Evolutionary conservation across 2,113 vertebrate genomes (phyloP).

Genomic region (Epinephelus lanceolatus): DNA sequence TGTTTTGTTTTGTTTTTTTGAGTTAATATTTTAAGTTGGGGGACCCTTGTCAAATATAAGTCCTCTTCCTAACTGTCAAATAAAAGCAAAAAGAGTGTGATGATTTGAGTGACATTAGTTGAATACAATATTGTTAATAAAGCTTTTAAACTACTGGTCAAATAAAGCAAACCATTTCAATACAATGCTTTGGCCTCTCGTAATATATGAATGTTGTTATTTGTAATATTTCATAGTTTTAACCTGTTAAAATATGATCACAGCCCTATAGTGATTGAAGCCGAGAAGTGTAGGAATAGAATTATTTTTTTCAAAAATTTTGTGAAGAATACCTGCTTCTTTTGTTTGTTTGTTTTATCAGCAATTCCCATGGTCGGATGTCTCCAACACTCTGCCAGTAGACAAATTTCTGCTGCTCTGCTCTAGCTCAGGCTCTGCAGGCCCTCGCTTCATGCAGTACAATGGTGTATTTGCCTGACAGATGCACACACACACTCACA

Average conservation of each 20-base stretch:
- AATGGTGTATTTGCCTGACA: slow-evolving; percentile 6
- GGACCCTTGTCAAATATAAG: no score
- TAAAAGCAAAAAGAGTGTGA: background rate
- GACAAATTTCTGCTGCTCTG: background rate
- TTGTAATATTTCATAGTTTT: background rate
- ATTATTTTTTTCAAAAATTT: background rate
- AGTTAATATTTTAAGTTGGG: no score
- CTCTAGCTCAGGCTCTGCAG: slow-evolving; percentile 3
- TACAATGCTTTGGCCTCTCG: background rate
- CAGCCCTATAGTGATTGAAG: background rate
- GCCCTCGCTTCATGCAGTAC: slow-evolving; percentile 1
- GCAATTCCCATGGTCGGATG: background rate
- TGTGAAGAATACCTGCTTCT: background rate
- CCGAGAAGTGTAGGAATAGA: background rate
- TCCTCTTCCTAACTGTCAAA: background rate
- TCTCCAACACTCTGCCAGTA: background rate
- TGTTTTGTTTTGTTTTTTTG: no score
- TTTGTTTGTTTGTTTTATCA: background rate
- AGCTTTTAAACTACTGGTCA: background rate
- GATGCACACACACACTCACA: slow-evolving; percentile 7
- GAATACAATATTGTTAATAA: background rate
- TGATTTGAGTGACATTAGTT: background rate
- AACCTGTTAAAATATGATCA: background rate
- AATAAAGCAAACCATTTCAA: background rate
- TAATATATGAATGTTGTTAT: background rate